Conservation (phyloP, 2,113 vertebrate genomes). For the Spermophilus dauricus region DNA sequence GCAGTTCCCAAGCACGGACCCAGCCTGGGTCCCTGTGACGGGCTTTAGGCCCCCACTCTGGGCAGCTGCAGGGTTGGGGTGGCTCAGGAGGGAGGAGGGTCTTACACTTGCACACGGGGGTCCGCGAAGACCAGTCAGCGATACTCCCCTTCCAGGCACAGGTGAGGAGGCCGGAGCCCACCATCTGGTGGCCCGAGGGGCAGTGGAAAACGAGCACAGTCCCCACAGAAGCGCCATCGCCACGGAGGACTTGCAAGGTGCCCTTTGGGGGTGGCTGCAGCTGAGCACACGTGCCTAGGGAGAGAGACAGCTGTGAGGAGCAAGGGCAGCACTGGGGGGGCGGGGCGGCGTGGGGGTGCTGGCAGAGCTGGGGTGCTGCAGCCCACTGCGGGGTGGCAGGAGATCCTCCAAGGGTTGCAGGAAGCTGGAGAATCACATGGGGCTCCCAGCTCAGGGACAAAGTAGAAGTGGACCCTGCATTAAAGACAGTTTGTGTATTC, state of each 20-base stretch:
- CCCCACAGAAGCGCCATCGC: slow-evolving; percentile 92
- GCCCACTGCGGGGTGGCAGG: neutral
- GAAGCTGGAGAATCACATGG: neutral
- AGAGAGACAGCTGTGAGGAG: neutral
- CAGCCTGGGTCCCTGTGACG: neutral
- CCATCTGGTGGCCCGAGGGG: slow-evolving; percentile 89
- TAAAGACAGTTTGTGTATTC: neutral
- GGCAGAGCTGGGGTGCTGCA: neutral
- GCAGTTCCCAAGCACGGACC: neutral
- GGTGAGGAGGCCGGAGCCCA: slow-evolving; percentile 88
- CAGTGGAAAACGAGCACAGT: slow-evolving; percentile 92
- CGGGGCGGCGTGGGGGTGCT: accelerated
- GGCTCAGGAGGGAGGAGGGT: neutral
- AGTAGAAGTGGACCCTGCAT: neutral
- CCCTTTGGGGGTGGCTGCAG: slow-evolving; percentile 88
- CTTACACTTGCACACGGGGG: slow-evolving; percentile 93
- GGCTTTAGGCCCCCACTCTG: neutral
- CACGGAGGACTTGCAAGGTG: slow-evolving; percentile 89
- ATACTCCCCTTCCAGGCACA: slow-evolving; percentile 90
- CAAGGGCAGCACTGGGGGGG: neutral
- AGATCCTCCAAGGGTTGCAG: too few relatives aligned
- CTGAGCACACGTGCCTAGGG: slow-evolving; percentile 89
- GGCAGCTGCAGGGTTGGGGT: neutral
- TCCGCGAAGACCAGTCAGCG: slow-evolving; percentile 90
- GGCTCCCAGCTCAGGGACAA: neutral